Conservation (phyloP, 2,797 vertebrate species). For the Calcarius lapponicus region DNA sequence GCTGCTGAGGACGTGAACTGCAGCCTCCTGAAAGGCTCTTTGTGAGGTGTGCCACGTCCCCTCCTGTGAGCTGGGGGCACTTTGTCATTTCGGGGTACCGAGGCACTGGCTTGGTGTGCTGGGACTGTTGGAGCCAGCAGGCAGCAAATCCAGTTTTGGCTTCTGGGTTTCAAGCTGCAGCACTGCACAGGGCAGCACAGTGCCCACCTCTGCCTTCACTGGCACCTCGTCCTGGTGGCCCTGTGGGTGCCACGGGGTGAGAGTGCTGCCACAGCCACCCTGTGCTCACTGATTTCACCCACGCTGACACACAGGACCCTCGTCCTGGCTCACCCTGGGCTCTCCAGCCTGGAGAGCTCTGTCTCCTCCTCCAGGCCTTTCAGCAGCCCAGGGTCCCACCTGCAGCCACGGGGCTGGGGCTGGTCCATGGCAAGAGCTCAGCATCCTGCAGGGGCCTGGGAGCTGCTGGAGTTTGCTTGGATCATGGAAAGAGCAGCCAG, state of each 20-base stretch:
- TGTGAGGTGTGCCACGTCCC: background rate
- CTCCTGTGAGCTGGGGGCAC: rapidly evolving
- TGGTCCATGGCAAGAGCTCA: rapidly evolving
- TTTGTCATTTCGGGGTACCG: rapidly evolving
- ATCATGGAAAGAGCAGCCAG: background rate
- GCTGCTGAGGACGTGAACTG: background rate
- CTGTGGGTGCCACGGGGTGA: rapidly evolving
- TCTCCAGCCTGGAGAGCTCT: background rate
- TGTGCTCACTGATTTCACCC: rapidly evolving
- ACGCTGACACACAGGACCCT: rapidly evolving
- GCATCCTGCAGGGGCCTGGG: rapidly evolving
- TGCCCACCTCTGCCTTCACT: background rate
- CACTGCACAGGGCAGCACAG: rapidly evolving
- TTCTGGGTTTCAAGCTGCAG: background rate
- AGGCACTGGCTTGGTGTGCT: rapidly evolving
- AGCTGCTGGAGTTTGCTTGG: background rate
- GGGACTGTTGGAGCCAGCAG: background rate
- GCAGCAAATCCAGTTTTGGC: background rate
- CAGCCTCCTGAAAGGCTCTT: background rate
- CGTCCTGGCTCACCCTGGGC: rapidly evolving
- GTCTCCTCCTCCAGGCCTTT: background rate
- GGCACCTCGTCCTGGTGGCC: rapidly evolving
- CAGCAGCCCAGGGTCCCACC: rapidly evolving
- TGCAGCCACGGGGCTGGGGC: too few relatives aligned
- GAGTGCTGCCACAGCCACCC: rapidly evolving